Conservation (phyloP, 2,797 vertebrate species). For the Xenentodon cancila region DNA sequence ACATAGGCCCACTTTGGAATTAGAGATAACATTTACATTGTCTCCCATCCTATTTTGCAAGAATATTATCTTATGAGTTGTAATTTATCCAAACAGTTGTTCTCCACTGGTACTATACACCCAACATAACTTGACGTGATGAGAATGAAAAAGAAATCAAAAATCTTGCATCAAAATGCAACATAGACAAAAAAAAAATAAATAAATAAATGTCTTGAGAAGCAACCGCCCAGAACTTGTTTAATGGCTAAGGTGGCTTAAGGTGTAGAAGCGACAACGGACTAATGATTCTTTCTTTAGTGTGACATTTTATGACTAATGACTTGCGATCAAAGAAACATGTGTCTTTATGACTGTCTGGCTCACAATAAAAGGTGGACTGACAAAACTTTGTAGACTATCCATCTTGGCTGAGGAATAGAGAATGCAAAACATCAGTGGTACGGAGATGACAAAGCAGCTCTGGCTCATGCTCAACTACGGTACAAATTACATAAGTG, state of each 20-base stretch:
- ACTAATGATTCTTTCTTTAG: slow-evolving; percentile 3
- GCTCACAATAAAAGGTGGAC: neutral
- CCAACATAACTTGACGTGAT: no score
- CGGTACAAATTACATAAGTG: neutral
- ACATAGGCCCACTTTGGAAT: neutral
- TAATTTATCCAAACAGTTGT: no score
- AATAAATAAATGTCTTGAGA: slow-evolving; percentile 31
- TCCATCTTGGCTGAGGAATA: slow-evolving; percentile 22
- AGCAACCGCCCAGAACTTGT: slow-evolving; percentile 35
- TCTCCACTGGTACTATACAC: no score
- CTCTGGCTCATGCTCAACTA: slow-evolving; percentile 13
- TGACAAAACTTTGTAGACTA: slow-evolving; percentile 1
- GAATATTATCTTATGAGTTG: neutral
- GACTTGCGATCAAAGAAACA: no score
- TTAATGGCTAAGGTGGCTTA: slow-evolving; percentile 39
- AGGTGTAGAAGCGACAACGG: slow-evolving; percentile 28
- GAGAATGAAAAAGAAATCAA: neutral
- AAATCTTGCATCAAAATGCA: slow-evolving; percentile 32
- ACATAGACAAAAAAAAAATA: slow-evolving; percentile 5
- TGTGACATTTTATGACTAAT: slow-evolving; percentile 17
- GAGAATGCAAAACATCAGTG: slow-evolving; percentile 18
- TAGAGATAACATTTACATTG: neutral
- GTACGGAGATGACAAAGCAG: slow-evolving; percentile 20
- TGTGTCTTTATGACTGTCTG: no score
- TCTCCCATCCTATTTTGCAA: neutral